phyloP scores from a whole-genome alignment of 2,888 invertebrate species.

The Loripinus fragilis region DNA sequence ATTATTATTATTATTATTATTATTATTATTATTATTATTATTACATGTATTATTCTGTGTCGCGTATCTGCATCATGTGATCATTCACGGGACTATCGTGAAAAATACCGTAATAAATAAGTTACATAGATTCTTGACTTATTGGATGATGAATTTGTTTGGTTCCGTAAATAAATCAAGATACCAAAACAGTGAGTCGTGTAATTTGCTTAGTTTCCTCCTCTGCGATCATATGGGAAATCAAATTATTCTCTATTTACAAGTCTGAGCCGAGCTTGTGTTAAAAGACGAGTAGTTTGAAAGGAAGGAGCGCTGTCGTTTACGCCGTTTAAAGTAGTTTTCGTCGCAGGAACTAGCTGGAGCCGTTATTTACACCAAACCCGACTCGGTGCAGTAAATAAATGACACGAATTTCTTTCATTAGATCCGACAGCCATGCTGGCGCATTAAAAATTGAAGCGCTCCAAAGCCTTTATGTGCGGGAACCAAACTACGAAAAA shows the following conservation, averaged over 20 bases:
- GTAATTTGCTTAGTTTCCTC: slow-evolving; percentile 7
- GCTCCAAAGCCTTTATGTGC: not conserved
- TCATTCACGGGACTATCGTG: no score
- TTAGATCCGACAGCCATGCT: not conserved
- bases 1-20: no score
- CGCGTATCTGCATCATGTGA: no score
- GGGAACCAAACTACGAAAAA: not conserved
- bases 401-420: not conserved
- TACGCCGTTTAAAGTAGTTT: no score
- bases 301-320: not conserved
- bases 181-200: slow-evolving; percentile 11
- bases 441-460: not conserved
- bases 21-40: no score
- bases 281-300: not conserved
- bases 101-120: no score
- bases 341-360: not conserved
- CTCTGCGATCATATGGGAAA: slow-evolving; percentile 6
- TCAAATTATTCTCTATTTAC: slow-evolving; percentile 18
- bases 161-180: slow-evolving; percentile 18
- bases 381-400: not conserved
- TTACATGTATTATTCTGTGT: no score
- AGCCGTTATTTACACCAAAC: not conserved
- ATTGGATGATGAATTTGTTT: slow-evolving; percentile 11
- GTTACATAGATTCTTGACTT: not conserved
- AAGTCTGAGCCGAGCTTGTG: not conserved